Base-by-base conservation (phyloP, 2,113 vertebrate genomes). In the Caretta caretta region DNA sequence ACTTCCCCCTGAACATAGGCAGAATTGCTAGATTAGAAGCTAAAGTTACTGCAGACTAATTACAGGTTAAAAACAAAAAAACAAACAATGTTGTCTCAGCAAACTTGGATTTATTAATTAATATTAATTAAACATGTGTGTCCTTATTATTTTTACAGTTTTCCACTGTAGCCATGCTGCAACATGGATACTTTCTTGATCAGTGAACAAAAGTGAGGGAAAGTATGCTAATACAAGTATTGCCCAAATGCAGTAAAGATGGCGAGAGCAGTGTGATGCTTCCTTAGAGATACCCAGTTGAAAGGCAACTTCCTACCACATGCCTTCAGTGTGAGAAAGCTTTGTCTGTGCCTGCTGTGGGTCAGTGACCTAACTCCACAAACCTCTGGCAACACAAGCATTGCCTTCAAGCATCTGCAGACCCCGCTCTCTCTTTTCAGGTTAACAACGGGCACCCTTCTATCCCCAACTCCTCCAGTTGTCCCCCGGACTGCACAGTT, bases 91-190 rank as follows among this genome's bases (percentile, higher is more conserved):
- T 86, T 84, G 78, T 9, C 11, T 59, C 22, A 65, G n/a, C 86
- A 90, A 59, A 31, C 31, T 1, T 9, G 12, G 2, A 0, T 91
- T 88, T 24, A 14, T 90, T 38, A 46, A 14, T 90, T 48, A 50
- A 57, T 49, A 29, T 9, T 90, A 56, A 16, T 2, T 4, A 0
- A 0, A 54, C 20, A 6, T 13, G 53, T 1, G 1, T 65, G 16
- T 1, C 5, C 24, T 51, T 54, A 29, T 29, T 90, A 51, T 49
- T 4, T 79, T 10, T 59, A 79, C 24, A 53, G 1, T 1, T 49
- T 90, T 57, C 50, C 29, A 38, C 5, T 46, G 25, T 3, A 81
- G 6, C 9, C 46, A 62, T 25, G 0, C 31, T 81, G 9, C 80
- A 38, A 22, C 27, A 78, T 4, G 6, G 13, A 76, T 79, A 56